A percentile compares a stretch with the other conserved stretches of the same genome.
Evolutionary conservation across 2,888 invertebrate genomes (phyloP).

Genomic region (Xylota segnis): DNA sequence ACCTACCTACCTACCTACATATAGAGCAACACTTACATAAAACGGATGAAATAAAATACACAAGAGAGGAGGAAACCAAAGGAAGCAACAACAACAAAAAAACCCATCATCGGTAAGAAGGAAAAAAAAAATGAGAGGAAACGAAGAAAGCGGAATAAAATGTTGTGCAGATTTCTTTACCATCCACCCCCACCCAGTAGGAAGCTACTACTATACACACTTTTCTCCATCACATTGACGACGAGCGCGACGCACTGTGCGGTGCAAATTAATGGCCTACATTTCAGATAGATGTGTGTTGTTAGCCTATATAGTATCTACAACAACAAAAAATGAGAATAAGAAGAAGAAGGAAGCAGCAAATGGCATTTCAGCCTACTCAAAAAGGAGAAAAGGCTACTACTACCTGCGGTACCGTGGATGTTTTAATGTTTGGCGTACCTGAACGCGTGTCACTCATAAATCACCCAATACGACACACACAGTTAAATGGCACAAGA

Average conservation of each 20-base stretch:
- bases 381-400: constrained; percentile 51
- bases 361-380: constrained; percentile 41
- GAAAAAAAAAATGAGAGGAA: constrained; percentile 32
- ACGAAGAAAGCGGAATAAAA: constrained; percentile 47
- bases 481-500: constrained; percentile 61
- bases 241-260: constrained; percentile 55
- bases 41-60: constrained; percentile 66
- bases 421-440: constrained; percentile 74
- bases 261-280: constrained; percentile 71
- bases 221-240: constrained; percentile 67
- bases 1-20: constrained; percentile 24
- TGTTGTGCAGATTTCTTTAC: constrained; percentile 42
- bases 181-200: neutral
- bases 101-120: constrained; percentile 48
- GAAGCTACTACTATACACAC: constrained; percentile 10
- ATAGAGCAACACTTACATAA: constrained; percentile 58
- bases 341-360: constrained; percentile 7
- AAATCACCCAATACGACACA: constrained; percentile 76
- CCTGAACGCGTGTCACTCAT: constrained; percentile 76
- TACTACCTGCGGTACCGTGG: constrained; percentile 63
- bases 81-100: constrained; percentile 35
- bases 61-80: constrained; percentile 55
- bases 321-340: constrained; percentile 17
- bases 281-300: constrained; percentile 63
- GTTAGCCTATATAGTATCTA: constrained; percentile 45